phyloP scores from a whole-genome alignment of 2,888 invertebrate genomes.

The Tetramorium bicarinatum region DNA sequence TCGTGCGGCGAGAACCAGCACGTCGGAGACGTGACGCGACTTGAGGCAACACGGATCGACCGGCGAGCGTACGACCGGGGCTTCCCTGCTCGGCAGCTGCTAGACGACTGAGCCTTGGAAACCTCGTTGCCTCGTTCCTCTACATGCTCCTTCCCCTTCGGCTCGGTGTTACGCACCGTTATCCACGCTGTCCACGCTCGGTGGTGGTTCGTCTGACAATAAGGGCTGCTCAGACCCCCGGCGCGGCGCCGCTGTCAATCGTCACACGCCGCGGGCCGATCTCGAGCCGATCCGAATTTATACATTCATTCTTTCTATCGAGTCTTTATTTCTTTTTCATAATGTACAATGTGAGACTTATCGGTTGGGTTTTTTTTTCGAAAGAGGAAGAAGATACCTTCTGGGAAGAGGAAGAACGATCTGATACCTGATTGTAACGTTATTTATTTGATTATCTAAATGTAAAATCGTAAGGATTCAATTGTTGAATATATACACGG shows the following conservation, averaged over 20 bases:
- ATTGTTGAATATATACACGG: too few species aligned
- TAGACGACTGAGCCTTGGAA: constrained; percentile 71
- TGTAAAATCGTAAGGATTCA: too few species aligned
- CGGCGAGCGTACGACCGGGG: background rate
- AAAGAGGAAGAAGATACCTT: background rate
- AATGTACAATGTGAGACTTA: background rate
- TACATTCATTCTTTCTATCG: too few species aligned
- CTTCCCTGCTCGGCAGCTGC: constrained; percentile 66
- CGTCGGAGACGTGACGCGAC: background rate
- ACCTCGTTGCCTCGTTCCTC: constrained; percentile 25
- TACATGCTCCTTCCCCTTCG: background rate
- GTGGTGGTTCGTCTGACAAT: constrained; percentile 25
- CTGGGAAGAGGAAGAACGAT: background rate
- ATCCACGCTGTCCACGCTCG: background rate
- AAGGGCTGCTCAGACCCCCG: constrained; percentile 49
- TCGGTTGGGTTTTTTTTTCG: too few species aligned
- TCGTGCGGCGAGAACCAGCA: background rate
- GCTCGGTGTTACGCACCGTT: background rate
- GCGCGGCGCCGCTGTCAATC: background rate
- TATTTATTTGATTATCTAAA: too few species aligned
- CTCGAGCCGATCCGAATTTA: too few species aligned
- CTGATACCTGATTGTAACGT: background rate
- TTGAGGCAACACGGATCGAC: constrained; percentile 22
- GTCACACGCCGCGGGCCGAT: background rate
- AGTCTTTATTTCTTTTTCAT: too few species aligned